phyloP scores from a whole-genome alignment of 2,113 vertebrate species.

The Jaculus jaculus region DNA sequence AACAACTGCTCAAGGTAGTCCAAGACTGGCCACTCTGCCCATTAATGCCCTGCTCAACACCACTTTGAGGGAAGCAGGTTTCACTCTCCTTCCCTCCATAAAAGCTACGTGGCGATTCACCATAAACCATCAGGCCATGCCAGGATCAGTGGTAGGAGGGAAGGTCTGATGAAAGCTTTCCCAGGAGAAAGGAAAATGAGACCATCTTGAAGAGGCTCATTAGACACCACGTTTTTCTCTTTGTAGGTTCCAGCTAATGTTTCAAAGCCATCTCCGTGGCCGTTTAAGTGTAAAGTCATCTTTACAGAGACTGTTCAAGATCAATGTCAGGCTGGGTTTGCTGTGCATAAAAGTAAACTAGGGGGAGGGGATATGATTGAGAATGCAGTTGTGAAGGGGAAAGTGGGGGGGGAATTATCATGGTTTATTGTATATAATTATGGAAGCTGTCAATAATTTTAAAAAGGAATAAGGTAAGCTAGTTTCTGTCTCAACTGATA shows the following conservation, averaged over 20 bases:
- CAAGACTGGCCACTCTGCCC: constrained; percentile 76
- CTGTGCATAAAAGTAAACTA: background rate
- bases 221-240: constrained; percentile 31
- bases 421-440: no score
- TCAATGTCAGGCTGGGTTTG: background rate
- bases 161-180: constrained; percentile 45
- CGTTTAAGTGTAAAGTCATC: constrained; percentile 43
- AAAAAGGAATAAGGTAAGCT: no score
- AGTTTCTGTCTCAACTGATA: no score
- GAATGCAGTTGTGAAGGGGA: no score
- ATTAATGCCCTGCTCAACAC: constrained; percentile 80
- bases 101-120: constrained; percentile 71
- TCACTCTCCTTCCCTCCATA: constrained; percentile 64
- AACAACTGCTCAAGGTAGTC: constrained; percentile 77
- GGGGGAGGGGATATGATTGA: no score
- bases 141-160: constrained; percentile 65
- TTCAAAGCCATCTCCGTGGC: constrained; percentile 18
- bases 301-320: constrained; percentile 43
- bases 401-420: no score
- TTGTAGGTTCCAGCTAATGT: background rate
- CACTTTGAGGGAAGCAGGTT: constrained; percentile 74
- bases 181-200: constrained; percentile 67
- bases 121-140: constrained; percentile 71
- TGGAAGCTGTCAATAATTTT: no score
- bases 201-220: constrained; percentile 68